A percentile compares a stretch with the other conserved stretches of the same genome.
phyloP scores from a whole-genome alignment of 2,797 vertebrate species.

The Pteropus rufus region DNA sequence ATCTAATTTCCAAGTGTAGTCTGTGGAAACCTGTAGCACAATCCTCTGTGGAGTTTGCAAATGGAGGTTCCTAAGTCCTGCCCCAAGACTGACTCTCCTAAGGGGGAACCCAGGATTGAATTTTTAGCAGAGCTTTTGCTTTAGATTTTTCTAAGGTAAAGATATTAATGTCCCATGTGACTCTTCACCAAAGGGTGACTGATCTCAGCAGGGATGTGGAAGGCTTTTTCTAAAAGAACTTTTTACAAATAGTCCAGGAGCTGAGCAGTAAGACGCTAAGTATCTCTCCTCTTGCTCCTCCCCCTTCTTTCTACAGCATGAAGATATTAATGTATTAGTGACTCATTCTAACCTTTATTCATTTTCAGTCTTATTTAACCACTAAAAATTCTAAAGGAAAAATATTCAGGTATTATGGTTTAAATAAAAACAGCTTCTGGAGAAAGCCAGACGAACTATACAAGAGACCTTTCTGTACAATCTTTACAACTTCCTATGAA shows the following conservation, averaged over 20 bases:
- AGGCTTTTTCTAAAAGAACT: neutral
- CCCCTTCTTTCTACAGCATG: neutral
- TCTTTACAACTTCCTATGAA: neutral
- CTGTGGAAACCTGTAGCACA: neutral
- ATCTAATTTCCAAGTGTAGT: neutral
- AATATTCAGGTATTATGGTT: neutral
- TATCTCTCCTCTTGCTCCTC: neutral
- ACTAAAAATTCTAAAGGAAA: neutral
- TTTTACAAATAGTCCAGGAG: neutral
- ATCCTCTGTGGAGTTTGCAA: neutral
- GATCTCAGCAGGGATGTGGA: neutral
- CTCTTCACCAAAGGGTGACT: neutral
- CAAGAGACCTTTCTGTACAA: neutral
- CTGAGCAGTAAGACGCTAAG: neutral
- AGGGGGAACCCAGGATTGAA: neutral
- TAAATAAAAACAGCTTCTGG: neutral
- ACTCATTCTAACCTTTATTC: neutral
- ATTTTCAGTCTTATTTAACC: slow-evolving; percentile 4
- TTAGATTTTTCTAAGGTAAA: neutral
- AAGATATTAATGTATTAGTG: neutral
- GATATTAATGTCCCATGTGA: neutral
- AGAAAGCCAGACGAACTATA: neutral
- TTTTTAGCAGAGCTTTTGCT: neutral
- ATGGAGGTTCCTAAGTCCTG: neutral
- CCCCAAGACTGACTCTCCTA: neutral